Conservation (phyloP, 2,113 vertebrate species). For the Onychorhynchus coronatus region DNA sequence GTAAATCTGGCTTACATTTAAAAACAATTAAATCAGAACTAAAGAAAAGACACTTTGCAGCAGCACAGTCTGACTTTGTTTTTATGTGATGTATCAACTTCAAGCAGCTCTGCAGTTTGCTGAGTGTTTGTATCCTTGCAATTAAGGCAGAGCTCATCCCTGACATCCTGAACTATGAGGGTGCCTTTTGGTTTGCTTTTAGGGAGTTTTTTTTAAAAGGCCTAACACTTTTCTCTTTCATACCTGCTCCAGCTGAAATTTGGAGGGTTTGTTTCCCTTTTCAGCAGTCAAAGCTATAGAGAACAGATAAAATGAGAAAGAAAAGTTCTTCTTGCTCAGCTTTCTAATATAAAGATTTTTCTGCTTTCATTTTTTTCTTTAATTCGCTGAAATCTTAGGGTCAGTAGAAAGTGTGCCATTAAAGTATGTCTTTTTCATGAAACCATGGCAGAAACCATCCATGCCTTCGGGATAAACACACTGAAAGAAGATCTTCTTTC, state of each 20-base stretch:
- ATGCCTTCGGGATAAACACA: not conserved
- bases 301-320: constrained; percentile 9
- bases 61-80: not conserved
- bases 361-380: not conserved
- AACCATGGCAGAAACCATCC: not conserved
- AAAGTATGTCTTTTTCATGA: not conserved
- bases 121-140: not conserved
- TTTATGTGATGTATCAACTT: not conserved
- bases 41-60: not conserved
- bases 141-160: not conserved
- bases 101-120: not conserved
- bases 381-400: not conserved
- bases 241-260: not conserved
- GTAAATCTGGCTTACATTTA: not conserved
- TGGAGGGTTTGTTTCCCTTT: not conserved
- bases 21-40: not conserved
- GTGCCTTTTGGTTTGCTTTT: not conserved
- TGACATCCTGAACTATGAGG: not conserved
- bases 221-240: not conserved
- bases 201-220: not conserved
- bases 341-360: not conserved
- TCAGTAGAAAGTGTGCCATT: not conserved
- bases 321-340: not conserved
- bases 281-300: not conserved
- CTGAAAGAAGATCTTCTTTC: not conserved